Conservation (phyloP, 2,888 invertebrate species). For the Mythimna ferrago region DNA sequence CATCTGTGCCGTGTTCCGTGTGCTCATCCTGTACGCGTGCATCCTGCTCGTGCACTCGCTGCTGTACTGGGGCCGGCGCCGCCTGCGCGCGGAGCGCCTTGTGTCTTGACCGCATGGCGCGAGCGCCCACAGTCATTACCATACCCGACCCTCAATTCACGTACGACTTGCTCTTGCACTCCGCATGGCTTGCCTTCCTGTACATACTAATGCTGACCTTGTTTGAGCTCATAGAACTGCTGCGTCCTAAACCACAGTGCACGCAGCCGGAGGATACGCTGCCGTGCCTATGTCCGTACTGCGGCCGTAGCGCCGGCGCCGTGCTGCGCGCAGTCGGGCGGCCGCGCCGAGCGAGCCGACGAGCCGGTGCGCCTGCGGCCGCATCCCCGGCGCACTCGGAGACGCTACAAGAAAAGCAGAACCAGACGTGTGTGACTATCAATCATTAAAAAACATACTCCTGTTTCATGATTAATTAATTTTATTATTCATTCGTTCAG, state of each 20-base stretch:
- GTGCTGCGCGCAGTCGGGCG: background rate
- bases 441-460: slow-evolving; percentile 1
- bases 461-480: background rate
- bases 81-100: slow-evolving; percentile 60
- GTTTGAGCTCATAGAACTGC: slow-evolving; percentile 75
- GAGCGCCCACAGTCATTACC: slow-evolving; percentile 22
- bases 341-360: background rate
- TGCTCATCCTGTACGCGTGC: slow-evolving; percentile 75
- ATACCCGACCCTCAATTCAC: slow-evolving; percentile 68
- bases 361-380: background rate
- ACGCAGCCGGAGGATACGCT: background rate
- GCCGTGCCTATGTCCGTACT: background rate
- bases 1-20: slow-evolving; percentile 70
- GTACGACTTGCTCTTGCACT: slow-evolving; percentile 61
- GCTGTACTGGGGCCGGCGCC: slow-evolving; percentile 76
- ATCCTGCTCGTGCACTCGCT: slow-evolving; percentile 76
- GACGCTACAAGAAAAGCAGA: background rate
- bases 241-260: slow-evolving; percentile 69
- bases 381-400: background rate
- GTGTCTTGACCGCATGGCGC: slow-evolving; percentile 44
- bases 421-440: slow-evolving; percentile 9
- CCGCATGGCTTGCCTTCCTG: slow-evolving; percentile 71
- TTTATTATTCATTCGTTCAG: background rate
- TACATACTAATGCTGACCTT: slow-evolving; percentile 75
- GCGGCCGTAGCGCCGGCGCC: background rate